A percentile compares a stretch with the other conserved stretches of the same genome.
These are phyloP conservation scores for Chloromyia formosa DNA, from an alignment of 2,888 invertebrate genomes.

Conservation along the genomic window DNA sequence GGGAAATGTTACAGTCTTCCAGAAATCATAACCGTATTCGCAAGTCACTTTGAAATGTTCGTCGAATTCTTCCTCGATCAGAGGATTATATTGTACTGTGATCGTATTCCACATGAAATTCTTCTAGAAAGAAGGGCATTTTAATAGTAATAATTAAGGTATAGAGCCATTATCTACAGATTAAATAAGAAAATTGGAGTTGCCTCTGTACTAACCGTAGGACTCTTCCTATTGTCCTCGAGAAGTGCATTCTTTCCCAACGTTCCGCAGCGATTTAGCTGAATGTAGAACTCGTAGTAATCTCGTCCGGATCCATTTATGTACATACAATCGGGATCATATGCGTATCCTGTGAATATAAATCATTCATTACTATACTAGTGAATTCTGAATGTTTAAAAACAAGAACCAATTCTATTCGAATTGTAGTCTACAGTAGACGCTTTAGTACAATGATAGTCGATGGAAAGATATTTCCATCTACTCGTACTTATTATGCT, in stretches of 20 bases:
- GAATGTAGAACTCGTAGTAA: constrained; percentile 93
- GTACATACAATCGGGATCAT: constrained; percentile 94
- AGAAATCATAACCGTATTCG: constrained; percentile 95
- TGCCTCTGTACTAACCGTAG: constrained; percentile 70
- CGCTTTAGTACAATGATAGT: no score
- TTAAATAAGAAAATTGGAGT: no score
- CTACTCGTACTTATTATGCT: no score
- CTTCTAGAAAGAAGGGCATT: constrained; percentile 69
- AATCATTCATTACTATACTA: not conserved
- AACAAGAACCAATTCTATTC: no score
- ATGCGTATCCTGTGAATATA: constrained; percentile 80
- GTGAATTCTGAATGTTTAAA: no score
- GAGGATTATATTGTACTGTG: constrained; percentile 90
- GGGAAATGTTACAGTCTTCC: constrained; percentile 96
- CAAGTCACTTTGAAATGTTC: constrained; percentile 96
- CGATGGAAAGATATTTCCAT: no score
- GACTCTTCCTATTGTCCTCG: constrained; percentile 84
- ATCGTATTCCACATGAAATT: constrained; percentile 98
- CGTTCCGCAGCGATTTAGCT: constrained; percentile 90
- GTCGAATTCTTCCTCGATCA: constrained; percentile 93
- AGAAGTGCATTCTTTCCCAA: constrained; percentile 87
- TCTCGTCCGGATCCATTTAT: constrained; percentile 91
- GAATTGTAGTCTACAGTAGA: no score
- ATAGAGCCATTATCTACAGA: constrained; percentile 1
- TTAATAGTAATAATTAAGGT: constrained; percentile 19